Evolutionary conservation across 2,888 invertebrate species (phyloP).

Genomic region (Tribolium freemani): DNA sequence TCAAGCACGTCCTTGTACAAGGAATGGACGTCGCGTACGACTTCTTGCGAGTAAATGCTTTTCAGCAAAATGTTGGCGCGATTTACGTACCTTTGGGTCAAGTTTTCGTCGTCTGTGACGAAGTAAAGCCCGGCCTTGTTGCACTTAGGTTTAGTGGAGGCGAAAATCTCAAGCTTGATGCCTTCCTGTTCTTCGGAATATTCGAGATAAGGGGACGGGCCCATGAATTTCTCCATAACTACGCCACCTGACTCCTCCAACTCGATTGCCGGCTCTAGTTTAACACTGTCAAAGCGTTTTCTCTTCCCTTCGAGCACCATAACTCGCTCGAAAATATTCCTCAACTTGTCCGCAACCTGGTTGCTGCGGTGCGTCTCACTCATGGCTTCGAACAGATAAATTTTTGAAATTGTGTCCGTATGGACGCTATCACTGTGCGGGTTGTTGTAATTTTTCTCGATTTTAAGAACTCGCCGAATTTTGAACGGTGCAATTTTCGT

Average conservation of each 20-base stretch:
- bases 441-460: slow-evolving; percentile 1
- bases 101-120: neutral
- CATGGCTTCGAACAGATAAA: slow-evolving; percentile 33
- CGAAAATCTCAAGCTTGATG: slow-evolving; percentile 62
- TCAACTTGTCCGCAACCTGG: neutral
- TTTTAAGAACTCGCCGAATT: neutral
- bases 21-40: slow-evolving; percentile 72
- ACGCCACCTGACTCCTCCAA: slow-evolving; percentile 48
- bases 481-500: slow-evolving; percentile 4
- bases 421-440: slow-evolving; percentile 12
- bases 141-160: slow-evolving; percentile 57
- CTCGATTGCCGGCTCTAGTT: slow-evolving; percentile 38
- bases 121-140: neutral
- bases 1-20: slow-evolving; percentile 71
- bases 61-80: slow-evolving; percentile 77
- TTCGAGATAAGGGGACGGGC: slow-evolving; percentile 53
- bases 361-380: neutral
- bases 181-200: slow-evolving; percentile 57
- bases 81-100: slow-evolving; percentile 64
- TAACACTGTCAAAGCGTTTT: slow-evolving; percentile 10
- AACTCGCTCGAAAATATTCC: slow-evolving; percentile 15
- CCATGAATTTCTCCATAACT: slow-evolving; percentile 55
- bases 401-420: slow-evolving; percentile 20
- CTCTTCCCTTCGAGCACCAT: slow-evolving; percentile 1
- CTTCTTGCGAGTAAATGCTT: slow-evolving; percentile 72